phyloP scores from a whole-genome alignment of 2,113 vertebrate genomes.

The Spilogale gracilis region DNA sequence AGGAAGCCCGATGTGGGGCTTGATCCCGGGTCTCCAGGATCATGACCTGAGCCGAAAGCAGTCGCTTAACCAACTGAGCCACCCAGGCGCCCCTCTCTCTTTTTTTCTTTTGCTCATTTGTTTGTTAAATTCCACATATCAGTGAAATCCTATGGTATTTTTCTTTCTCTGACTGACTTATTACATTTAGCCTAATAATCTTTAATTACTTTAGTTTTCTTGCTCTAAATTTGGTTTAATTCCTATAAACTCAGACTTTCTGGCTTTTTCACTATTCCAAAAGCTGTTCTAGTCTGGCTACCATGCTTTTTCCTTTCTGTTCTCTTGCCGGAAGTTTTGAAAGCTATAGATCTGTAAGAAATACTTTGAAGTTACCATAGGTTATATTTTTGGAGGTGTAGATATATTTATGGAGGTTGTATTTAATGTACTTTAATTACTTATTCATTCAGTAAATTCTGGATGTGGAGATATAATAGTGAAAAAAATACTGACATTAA shows the following conservation, averaged over 20 bases:
- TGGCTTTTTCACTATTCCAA: background rate
- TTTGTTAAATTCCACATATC: background rate
- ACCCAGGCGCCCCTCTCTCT: background rate
- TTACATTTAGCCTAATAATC: background rate
- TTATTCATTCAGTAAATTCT: conserved; percentile 10
- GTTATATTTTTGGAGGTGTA: conserved; percentile 17
- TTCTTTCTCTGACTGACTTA: background rate
- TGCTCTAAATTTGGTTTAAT: background rate
- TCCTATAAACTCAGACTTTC: conserved; percentile 7
- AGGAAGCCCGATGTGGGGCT: no score
- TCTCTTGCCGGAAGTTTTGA: conserved; percentile 43
- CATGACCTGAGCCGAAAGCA: no score
- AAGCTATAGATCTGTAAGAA: background rate
- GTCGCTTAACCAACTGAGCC: no score
- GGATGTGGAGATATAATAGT: background rate
- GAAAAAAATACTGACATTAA: background rate
- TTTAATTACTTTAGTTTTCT: conserved; percentile 26
- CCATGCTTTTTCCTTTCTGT: background rate
- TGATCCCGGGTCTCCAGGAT: no score
- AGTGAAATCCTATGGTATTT: background rate
- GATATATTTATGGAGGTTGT: background rate
- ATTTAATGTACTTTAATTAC: conserved; percentile 2
- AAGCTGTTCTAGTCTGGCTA: conserved; percentile 8
- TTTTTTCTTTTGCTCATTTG: background rate
- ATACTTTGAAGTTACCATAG: conserved; percentile 24